Evolutionary conservation across 2,113 vertebrate species (phyloP), one percentile per base, ranked within the genome.

Genomic region (Montifringilla adamsi): DNA sequence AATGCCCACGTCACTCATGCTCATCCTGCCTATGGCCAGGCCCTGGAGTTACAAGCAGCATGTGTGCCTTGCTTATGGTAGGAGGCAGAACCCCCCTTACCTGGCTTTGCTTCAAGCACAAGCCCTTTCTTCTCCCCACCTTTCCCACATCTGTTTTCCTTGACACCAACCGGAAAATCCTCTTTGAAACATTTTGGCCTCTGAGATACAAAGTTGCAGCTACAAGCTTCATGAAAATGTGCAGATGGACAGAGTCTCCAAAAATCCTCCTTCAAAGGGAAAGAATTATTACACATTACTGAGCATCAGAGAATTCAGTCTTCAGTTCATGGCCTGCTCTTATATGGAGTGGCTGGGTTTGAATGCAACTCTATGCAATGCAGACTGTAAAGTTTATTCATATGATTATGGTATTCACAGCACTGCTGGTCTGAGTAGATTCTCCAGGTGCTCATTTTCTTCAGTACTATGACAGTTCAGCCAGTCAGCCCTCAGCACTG

Each of bases 1-100:
- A 69, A 46, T 15, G 22, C 49, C 56, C 52, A 39, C 0, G 0
- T 52, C 66, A n/a, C 18, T 52, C 1, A 0, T 24, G 20, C 37
- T 82, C 49, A 44, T 64, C 84, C 66, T 94, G 60, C 44, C 47
- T 20, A 37, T 2, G 23, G 27, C 15, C 33, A 78, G 50, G 43
- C 60, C 13, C 2, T 3, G 2, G 41, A 77, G 22, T 18, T 37
- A 72, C 2, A 22, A 63, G 21, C 55, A 90, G 24, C 0, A 0
- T 43, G 27, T 3, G 10, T 49, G 46, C n/a, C 44, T 72, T 68
- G n/a, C 37, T 91, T 22, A 6, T 1, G 0, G 15, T 17, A 18
- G 2, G 33, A 91, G 18, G 18, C 11, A 82, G 41, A 53, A 94
- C 53, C 66, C 43, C 23, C 41, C 82, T 85, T 49, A 73, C 59